A percentile compares a stretch with the other conserved stretches of the same genome.
Evolutionary conservation across 2,797 vertebrate species (phyloP).

Genomic region (Gymnocypris eckloni): DNA sequence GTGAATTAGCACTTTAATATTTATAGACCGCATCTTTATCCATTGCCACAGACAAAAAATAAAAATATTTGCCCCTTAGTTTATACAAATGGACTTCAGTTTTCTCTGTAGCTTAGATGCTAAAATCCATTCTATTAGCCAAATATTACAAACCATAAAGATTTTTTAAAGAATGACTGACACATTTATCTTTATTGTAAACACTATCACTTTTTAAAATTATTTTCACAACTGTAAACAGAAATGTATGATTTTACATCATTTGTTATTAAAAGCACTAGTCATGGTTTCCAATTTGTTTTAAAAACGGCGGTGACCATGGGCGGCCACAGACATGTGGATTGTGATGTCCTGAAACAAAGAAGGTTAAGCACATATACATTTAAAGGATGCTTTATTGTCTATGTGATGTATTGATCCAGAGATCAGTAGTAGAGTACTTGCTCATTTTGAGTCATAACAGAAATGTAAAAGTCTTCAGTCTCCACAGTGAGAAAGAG

Average conservation of each 20-base stretch:
- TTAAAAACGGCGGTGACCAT: not conserved
- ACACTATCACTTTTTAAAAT: not conserved
- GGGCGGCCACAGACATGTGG: not conserved
- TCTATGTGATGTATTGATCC: not conserved
- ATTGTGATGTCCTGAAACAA: not conserved
- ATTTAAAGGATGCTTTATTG: not conserved
- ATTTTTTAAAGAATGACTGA: not conserved
- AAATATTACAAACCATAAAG: not conserved
- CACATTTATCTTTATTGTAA: not conserved
- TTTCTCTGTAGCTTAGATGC: not conserved
- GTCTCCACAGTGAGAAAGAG: not conserved
- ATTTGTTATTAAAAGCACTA: not conserved
- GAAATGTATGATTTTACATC: not conserved
- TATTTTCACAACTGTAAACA: not conserved
- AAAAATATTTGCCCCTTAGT: not conserved
- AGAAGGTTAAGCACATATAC: not conserved
- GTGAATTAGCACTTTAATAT: not conserved
- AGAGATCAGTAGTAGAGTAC: not conserved
- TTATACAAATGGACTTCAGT: not conserved
- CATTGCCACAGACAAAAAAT: not conserved
- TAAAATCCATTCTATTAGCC: not conserved
- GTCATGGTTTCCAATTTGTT: not conserved
- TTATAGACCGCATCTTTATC: not conserved
- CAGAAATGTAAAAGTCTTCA: not conserved
- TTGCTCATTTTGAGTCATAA: not conserved